phyloP scores from a whole-genome alignment of 2,888 invertebrate species.

The Drosophila buzzatii region DNA sequence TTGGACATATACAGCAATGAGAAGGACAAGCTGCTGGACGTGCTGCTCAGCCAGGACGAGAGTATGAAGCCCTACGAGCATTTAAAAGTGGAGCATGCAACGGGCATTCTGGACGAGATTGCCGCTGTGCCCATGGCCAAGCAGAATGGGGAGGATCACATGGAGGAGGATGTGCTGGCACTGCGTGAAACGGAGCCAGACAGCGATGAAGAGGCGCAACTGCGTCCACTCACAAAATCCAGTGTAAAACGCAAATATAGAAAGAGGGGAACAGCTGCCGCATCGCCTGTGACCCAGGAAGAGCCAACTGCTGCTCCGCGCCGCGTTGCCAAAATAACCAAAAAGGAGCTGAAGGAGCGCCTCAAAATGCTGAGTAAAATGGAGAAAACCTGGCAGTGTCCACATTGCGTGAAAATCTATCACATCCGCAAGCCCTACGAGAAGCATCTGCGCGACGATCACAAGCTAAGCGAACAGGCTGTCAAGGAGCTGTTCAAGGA shows the following conservation, averaged over 20 bases:
- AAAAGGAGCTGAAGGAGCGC: slow-evolving; percentile 79
- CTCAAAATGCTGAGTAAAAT: slow-evolving; percentile 79
- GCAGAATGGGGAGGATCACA: slow-evolving; percentile 53
- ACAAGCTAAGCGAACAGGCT: slow-evolving; percentile 72
- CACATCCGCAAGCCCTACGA: slow-evolving; percentile 83
- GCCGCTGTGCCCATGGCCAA: slow-evolving; percentile 76
- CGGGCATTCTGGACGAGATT: slow-evolving; percentile 74
- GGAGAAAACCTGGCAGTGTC: slow-evolving; percentile 81
- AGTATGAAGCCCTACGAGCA: slow-evolving; percentile 69
- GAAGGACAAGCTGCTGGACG: slow-evolving; percentile 79
- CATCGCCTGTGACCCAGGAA: slow-evolving; percentile 34
- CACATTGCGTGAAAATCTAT: slow-evolving; percentile 83
- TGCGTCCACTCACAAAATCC: slow-evolving; percentile 34
- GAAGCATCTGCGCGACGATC: slow-evolving; percentile 82
- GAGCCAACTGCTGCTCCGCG: slow-evolving; percentile 41
- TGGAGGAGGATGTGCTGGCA: slow-evolving; percentile 75
- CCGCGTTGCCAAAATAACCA: slow-evolving; percentile 76
- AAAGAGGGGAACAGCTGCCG: slow-evolving; percentile 46
- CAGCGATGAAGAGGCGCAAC: slow-evolving; percentile 34
- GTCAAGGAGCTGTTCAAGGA: slow-evolving; percentile 80
- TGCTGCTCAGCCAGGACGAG: slow-evolving; percentile 70
- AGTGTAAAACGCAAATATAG: slow-evolving; percentile 65
- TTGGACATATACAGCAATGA: slow-evolving; percentile 77
- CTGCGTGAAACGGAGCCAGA: slow-evolving; percentile 53
- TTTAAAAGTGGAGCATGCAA: slow-evolving; percentile 66